Base-by-base conservation (phyloP, 1,140 invertebrate species). In the Sminthurides bifidus region DNA sequence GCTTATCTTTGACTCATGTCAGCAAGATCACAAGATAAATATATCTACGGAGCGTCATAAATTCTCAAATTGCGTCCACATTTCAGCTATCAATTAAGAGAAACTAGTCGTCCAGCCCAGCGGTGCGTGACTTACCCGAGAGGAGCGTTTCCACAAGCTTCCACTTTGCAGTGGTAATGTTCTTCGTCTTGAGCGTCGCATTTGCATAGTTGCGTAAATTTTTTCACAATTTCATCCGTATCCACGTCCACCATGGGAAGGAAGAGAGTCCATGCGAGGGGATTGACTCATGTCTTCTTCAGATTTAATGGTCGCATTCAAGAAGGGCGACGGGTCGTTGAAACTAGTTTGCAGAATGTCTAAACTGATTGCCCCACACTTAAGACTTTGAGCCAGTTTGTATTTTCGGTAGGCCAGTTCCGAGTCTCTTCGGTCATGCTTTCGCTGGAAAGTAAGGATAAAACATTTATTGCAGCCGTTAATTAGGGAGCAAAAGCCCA, bases 381-480 rank as follows among this genome's bases (percentile, higher is more conserved):
- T 69, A 65, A 75, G 69, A 44, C 69, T 75, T 59, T 76, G 76
- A 12, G 79, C 76, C 48, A 80, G 70, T 65, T 85, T 85, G 70
- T 83, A 86, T 67, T 85, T 85, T 45, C 84, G 71, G 70, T 88
- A 87, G 1, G 84, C 83, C 53, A 87, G 67, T 65, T 93, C 90
- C 3, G 84, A 85, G 61, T 93, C 90, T 67, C 88, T 83, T 17
- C 89, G 78, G 70, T 97, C 93, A 70, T 98, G 94, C 71, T 96
- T 97, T 37, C 92, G 79, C 72, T 65, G 33, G 24, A 49, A 43
- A 43, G 21, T 8, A 12, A 43, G 17, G 17, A 43, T 10, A 43
- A 43, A 8, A 43, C 17, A 43, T 19, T 31, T n/a, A 49, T 26
- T 10, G 10, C 43, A 45, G n/a, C n/a, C n/a, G n/a, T n/a, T n/a